These are phyloP conservation scores for Martes martes DNA, from an alignment of 2,113 vertebrate genomes.

Conservation along the genomic window DNA sequence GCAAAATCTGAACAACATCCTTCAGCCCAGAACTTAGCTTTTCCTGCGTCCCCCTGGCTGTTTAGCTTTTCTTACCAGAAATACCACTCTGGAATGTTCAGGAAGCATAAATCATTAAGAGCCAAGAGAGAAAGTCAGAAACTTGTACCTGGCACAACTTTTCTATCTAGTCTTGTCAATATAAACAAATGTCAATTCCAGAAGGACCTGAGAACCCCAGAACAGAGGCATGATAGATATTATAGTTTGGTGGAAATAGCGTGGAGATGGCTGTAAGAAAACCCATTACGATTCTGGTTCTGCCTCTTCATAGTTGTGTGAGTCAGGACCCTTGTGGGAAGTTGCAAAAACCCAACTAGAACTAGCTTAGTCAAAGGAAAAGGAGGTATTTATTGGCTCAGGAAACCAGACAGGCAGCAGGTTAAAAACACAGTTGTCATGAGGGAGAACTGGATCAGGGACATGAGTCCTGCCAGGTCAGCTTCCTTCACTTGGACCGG, in stretches of 20 bases:
- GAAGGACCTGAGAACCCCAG: neutral
- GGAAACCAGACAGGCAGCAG: neutral
- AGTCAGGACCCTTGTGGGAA: neutral
- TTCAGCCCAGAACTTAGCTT: neutral
- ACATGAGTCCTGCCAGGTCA: neutral
- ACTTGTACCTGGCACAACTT: neutral
- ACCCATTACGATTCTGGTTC: neutral
- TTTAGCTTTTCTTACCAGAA: neutral
- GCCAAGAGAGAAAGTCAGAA: neutral
- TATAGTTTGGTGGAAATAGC: too few species aligned
- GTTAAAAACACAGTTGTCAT: neutral
- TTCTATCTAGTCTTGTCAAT: neutral
- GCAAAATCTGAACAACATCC: neutral
- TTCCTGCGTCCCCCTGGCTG: neutral
- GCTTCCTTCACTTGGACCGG: neutral
- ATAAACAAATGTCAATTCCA: neutral
- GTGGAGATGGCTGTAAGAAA: neutral
- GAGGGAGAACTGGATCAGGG: neutral
- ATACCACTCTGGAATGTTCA: neutral
- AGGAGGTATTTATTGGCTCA: neutral
- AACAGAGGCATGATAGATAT: neutral
- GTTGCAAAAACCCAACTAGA: neutral
- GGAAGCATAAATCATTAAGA: neutral
- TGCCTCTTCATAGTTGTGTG: neutral
- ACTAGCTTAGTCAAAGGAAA: neutral